Evolutionary conservation across 2,113 vertebrate species (phyloP), one percentile per base, ranked within the genome.

Genomic region (Sinosuthora webbiana): DNA sequence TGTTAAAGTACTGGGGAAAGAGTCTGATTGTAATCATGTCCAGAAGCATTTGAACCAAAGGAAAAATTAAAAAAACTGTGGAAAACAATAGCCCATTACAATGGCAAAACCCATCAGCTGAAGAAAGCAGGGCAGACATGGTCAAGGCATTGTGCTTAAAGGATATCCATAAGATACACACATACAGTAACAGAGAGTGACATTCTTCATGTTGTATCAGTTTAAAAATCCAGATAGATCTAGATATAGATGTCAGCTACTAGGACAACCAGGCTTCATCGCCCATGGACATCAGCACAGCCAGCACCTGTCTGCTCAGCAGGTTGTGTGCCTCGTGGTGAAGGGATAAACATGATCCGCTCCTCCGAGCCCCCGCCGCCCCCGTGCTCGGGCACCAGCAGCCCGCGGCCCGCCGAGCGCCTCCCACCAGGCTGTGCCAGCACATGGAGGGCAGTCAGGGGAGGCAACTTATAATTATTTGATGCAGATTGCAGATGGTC

Each of bases 181-280:
- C 62, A 53, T 95, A 89, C 69, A 83, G 92, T 97, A 98, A 98
- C 95, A 94, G 88, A 97, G 94, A 97, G 97, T 98, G 98, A 97
- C 98, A 97, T 97, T 97, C 98, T 98, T 98, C 97, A 97, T 97
- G 98, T 97, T 96, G 90, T 97, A 97, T 98, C 97, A 97, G 97
- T 96, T 98, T 97, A 91, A 97, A 96, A 95, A 94, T 88, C 95
- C 96, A 96, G 96, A 94, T 87, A 96, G 97, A 94, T 75, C 80
- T 97, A 98, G 98, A 98, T 98, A 98, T 98, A 98, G 98, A 98
- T 98, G 98, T 98, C 98, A 98, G 97, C 97, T 94, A 79, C 79
- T 47, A 96, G 97, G 97, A 98, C 97, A 97, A 95, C 90, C 96
- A 89, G 94, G 97, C 97, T 97, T 89, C 97, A 87, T 97, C 35